Evolutionary conservation across 2,113 vertebrate genomes (phyloP), one percentile per base, ranked within the genome.

Genomic region (Ondatra zibethicus): DNA sequence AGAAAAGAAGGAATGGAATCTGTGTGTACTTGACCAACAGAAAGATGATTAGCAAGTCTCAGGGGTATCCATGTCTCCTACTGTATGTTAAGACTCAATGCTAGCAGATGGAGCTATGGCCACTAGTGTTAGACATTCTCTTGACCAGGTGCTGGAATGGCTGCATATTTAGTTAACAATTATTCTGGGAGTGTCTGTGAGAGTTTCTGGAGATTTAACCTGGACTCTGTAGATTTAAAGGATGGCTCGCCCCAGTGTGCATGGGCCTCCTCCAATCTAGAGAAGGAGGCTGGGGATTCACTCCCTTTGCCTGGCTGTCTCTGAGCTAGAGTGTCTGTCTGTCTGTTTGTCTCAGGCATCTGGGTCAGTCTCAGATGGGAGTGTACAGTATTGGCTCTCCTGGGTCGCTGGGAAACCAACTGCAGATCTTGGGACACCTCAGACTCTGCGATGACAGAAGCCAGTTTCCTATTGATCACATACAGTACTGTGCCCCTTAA

Each of bases 211-310:
- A 47, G 58, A 88, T 16, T 10, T 70, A 45, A 27, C 13, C 42
- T 3, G 61, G 47, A 65, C 39, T 39, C 9, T 7, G 27, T 7
- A 42, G 19, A 39, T 50, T 17, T 36, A 50, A 70, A 2, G 63
- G 17, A 55, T 25, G 1, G 45, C 10, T 36, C 13, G 73, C 27
- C 14, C 42, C 21, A 7, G 1, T 0, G 21, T 8, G 45, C 4
- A 33, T 5, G 45, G 14, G 63, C 9, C 84, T 65, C 55, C 2
- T 36, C 58, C 13, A 23, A 19, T 27, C 70, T 3, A 13, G 0
- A 21, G 31, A 29, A 68, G 78, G 21, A 58, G 36, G 31, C 33
- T 21, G 50, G 16, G 6, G 0, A 10, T 16, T 55, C 61, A 27
- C 10, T 13, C 8, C 19, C 6, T 23, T 55, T 4, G 13, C 27